Conservation (phyloP, 2,888 invertebrate genomes). For the Nemotelus pantherinus region DNA sequence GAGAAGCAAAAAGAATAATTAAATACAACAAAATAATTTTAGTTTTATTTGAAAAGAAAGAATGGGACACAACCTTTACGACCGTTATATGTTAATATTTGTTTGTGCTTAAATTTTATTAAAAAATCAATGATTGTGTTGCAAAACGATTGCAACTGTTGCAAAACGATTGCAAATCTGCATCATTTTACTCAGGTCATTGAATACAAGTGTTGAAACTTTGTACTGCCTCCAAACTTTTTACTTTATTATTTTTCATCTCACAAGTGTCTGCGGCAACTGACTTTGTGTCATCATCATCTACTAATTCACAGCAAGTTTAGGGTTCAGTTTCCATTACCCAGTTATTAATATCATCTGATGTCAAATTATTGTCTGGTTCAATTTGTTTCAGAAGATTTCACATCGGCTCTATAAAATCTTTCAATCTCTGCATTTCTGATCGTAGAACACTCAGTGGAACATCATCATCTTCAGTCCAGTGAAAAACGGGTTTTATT, state of each 20-base stretch:
- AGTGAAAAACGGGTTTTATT: too few relatives aligned
- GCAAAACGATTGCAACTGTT: not conserved
- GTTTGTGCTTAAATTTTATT: not conserved
- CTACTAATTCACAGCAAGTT: not conserved
- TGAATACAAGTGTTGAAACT: too few relatives aligned
- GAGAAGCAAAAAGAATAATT: not conserved
- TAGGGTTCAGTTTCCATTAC: not conserved
- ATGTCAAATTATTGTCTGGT: not conserved
- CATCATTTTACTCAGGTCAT: too few relatives aligned
- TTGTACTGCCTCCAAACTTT: not conserved
- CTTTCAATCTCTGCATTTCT: too few relatives aligned
- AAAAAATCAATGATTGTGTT: not conserved
- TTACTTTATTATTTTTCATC: not conserved
- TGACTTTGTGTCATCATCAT: not conserved
- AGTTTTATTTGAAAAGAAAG: not conserved
- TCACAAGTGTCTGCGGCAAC: conserved; percentile 1
- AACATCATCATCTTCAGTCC: too few relatives aligned
- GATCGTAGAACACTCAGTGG: too few relatives aligned
- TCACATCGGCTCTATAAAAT: too few relatives aligned
- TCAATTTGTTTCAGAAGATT: too few relatives aligned
- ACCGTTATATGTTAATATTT: not conserved
- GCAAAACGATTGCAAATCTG: not conserved
- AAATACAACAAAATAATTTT: not conserved
- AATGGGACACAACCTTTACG: not conserved
- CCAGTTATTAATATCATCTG: not conserved